A percentile compares a stretch with the other conserved stretches of the same genome.
Evolutionary conservation across 2,113 vertebrate species (phyloP).

Genomic region (Thymallus thymallus): DNA sequence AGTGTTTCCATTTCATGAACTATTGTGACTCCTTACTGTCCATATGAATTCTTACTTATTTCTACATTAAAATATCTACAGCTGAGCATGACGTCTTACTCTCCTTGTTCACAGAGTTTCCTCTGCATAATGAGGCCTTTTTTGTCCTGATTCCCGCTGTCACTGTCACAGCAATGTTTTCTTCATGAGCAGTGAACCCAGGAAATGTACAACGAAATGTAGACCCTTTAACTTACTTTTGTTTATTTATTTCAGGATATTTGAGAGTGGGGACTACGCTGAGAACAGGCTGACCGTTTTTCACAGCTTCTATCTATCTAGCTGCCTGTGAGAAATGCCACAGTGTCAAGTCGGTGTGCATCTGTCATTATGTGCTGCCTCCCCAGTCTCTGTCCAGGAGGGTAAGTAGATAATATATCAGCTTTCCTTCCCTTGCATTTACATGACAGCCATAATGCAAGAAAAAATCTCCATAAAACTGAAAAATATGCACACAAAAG

Average conservation of each 20-base stretch:
- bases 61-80: no score
- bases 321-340: constrained; percentile 59
- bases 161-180: no score
- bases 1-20: no score
- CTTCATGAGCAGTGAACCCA: no score
- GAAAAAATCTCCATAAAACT: neutral
- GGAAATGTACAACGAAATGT: neutral
- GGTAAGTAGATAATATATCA: constrained; percentile 49
- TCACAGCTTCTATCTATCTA: constrained; percentile 72
- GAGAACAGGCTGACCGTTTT: constrained; percentile 67
- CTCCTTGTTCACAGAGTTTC: no score
- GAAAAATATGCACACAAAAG: neutral
- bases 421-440: neutral
- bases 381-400: constrained; percentile 70
- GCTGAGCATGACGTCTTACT: no score
- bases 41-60: no score
- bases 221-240: neutral
- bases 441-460: neutral
- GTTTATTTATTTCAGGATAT: constrained; percentile 56
- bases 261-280: constrained; percentile 64
- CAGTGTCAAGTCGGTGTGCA: constrained; percentile 67
- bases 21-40: no score
- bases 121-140: no score
- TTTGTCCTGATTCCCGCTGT: no score
- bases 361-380: constrained; percentile 76